Conservation (phyloP, 2,888 invertebrate species). For the Pseudoips prasinana region DNA sequence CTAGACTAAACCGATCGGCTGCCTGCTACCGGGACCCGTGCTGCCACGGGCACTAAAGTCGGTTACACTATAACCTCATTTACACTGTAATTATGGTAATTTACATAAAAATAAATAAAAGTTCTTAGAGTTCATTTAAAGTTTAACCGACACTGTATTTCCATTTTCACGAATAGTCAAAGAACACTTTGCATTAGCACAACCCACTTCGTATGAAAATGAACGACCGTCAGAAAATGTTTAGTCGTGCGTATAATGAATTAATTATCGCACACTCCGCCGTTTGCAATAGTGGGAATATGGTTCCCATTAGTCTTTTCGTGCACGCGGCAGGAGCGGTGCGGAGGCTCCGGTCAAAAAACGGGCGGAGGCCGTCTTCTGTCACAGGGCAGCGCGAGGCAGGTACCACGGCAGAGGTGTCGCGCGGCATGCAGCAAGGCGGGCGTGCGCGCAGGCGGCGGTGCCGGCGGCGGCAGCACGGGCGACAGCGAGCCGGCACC, state of each 20-base stretch:
- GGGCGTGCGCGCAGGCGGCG: slow-evolving; percentile 55
- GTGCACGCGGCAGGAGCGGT: slow-evolving; percentile 59
- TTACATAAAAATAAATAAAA: slow-evolving; percentile 64
- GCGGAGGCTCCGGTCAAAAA: slow-evolving; percentile 62
- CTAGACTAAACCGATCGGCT: slow-evolving; percentile 41
- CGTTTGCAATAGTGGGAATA: slow-evolving; percentile 62
- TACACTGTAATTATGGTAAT: slow-evolving; percentile 31
- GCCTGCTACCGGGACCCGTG: slow-evolving; percentile 22
- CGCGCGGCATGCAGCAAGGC: slow-evolving; percentile 62
- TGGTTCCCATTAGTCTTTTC: slow-evolving; percentile 71
- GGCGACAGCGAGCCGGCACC: slow-evolving; percentile 65
- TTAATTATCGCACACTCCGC: slow-evolving; percentile 57
- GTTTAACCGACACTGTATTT: slow-evolving; percentile 63
- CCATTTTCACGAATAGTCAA: slow-evolving; percentile 49
- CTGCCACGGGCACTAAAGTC: slow-evolving; percentile 20
- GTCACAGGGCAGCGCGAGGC: slow-evolving; percentile 61
- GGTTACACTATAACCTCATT: slow-evolving; percentile 35
- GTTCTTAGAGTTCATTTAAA: slow-evolving; percentile 65
- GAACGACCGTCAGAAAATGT: slow-evolving; percentile 27
- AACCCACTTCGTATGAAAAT: slow-evolving; percentile 39
- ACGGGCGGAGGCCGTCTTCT: slow-evolving; percentile 44
- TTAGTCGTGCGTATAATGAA: slow-evolving; percentile 18
- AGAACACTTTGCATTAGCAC: slow-evolving; percentile 49
- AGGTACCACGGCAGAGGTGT: slow-evolving; percentile 63
- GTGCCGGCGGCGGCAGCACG: slow-evolving; percentile 61